Evolutionary conservation across 2,113 vertebrate species (phyloP).

Genomic region (Conger conger): DNA sequence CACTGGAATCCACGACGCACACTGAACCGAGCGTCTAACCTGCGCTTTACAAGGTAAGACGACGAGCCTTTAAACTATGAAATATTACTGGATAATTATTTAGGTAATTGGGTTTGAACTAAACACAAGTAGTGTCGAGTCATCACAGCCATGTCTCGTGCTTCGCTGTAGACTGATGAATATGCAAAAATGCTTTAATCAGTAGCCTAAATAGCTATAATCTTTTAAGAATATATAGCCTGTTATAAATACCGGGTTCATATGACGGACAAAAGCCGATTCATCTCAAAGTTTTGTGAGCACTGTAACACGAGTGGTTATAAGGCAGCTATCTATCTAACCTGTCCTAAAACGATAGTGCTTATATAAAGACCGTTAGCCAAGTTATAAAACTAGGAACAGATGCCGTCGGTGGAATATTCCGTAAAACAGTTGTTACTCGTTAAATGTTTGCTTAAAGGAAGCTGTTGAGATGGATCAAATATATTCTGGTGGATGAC

Average conservation of each 20-base stretch:
- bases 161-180: background rate
- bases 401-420: background rate
- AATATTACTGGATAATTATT: background rate
- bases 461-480: background rate
- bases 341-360: background rate
- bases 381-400: background rate
- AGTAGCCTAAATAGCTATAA: background rate
- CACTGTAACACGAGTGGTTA: background rate
- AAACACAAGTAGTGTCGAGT: background rate
- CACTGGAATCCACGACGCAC: conserved; percentile 19
- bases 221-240: background rate
- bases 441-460: background rate
- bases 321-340: background rate
- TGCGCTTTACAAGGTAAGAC: conserved; percentile 29
- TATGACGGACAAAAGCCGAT: background rate
- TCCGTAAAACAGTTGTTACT: background rate
- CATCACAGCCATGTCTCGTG: conserved; percentile 1
- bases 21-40: conserved; percentile 24
- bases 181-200: background rate
- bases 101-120: background rate
- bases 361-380: background rate
- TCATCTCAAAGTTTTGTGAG: background rate
- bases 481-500: background rate
- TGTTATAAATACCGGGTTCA: background rate
- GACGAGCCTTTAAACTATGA: background rate